A percentile compares a stretch with the other conserved stretches of the same genome.
These are phyloP conservation scores for Drosophila subobscura DNA, from an alignment of 1,140 invertebrate species.

Conservation along the genomic window DNA sequence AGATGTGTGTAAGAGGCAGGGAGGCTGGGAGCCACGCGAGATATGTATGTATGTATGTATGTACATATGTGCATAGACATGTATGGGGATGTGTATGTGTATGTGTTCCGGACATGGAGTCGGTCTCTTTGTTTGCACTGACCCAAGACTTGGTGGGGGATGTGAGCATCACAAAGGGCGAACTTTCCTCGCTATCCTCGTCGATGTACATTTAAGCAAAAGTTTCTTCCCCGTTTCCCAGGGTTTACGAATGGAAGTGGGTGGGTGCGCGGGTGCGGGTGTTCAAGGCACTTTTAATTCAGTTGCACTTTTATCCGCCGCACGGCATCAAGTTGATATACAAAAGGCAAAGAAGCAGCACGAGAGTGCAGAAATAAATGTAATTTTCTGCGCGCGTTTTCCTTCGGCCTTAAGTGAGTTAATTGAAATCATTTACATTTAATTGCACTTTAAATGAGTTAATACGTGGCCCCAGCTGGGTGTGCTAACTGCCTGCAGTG, in stretches of 20 bases:
- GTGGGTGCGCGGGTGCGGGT: conserved; percentile 23
- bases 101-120: conserved; percentile 30
- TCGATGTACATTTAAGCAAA: conserved; percentile 83
- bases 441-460: conserved; percentile 80
- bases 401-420: conserved; percentile 54
- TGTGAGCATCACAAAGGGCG: conserved; percentile 83
- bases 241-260: conserved; percentile 8
- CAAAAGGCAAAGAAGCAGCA: background rate
- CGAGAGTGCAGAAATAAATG: conserved; percentile 64
- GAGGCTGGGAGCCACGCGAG: conserved; percentile 9
- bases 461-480: conserved; percentile 51
- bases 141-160: conserved; percentile 81
- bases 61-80: background rate
- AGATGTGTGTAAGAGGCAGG: conserved; percentile 56
- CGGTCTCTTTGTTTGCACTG: conserved; percentile 69
- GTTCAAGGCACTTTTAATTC: conserved; percentile 75
- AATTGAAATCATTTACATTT: conserved; percentile 80
- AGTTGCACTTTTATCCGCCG: conserved; percentile 74
- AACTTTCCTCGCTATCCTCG: conserved; percentile 83
- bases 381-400: conserved; percentile 58
- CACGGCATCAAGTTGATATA: conserved; percentile 68
- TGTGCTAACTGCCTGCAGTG: background rate
- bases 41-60: conserved; percentile 22
- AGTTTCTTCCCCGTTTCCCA: conserved; percentile 58
- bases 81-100: background rate